Evolutionary conservation across 1,140 invertebrate species (phyloP).

Genomic region (Druon quercuslanigerum): DNA sequence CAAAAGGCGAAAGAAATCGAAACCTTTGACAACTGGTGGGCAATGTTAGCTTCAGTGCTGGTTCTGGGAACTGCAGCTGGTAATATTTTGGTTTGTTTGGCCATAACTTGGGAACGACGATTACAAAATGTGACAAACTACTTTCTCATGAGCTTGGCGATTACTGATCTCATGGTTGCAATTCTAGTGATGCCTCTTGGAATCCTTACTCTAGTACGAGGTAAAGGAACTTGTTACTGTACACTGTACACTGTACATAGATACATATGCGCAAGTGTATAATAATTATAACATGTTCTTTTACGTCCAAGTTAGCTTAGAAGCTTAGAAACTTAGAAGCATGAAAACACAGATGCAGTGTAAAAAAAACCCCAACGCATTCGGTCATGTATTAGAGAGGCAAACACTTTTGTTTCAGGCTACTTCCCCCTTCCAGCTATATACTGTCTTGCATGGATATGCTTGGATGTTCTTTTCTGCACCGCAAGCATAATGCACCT

Average conservation of each 20-base stretch:
- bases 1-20: slow-evolving; percentile 53
- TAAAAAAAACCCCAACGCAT: no score
- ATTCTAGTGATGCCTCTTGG: slow-evolving; percentile 94
- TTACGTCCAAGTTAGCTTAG: no score
- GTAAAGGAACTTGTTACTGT: neutral
- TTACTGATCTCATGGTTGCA: slow-evolving; percentile 96
- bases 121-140: slow-evolving; percentile 98
- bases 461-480: slow-evolving; percentile 94
- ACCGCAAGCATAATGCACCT: slow-evolving; percentile 97
- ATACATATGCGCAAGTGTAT: no score
- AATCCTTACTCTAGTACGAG: slow-evolving; percentile 82
- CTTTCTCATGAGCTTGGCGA: slow-evolving; percentile 95
- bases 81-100: slow-evolving; percentile 95
- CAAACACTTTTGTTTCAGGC: slow-evolving; percentile 78
- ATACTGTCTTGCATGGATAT: slow-evolving; percentile 91
- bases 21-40: slow-evolving; percentile 83
- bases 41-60: slow-evolving; percentile 84
- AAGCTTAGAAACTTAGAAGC: no score
- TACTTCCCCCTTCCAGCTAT: slow-evolving; percentile 88
- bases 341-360: no score
- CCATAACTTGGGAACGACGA: slow-evolving; percentile 90
- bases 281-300: no score
- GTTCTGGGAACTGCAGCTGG: slow-evolving; percentile 92
- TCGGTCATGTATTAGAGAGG: neutral
- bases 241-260: no score